phyloP scores from a whole-genome alignment of 2,113 vertebrate genomes.

The Callospermophilus lateralis region DNA sequence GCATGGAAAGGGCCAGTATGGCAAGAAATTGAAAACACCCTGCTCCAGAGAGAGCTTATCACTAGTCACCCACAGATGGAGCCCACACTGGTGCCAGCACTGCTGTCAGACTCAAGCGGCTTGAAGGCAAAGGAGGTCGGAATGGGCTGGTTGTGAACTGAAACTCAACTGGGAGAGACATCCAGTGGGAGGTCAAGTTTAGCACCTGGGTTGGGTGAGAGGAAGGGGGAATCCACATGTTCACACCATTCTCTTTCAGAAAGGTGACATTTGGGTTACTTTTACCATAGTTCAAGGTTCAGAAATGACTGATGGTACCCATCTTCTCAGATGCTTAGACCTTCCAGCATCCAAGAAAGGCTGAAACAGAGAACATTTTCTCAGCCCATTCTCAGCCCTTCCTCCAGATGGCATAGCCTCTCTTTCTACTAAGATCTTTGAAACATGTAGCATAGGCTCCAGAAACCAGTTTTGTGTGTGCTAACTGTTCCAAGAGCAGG shows the following conservation, averaged over 20 bases:
- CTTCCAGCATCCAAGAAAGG: not conserved
- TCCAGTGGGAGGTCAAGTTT: not conserved
- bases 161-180: not conserved
- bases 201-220: not conserved
- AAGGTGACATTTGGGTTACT: not conserved
- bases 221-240: fast-evolving
- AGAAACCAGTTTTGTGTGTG: not conserved
- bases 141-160: not conserved
- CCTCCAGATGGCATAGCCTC: not conserved
- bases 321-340: not conserved
- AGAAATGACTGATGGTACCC: not conserved
- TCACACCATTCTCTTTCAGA: not conserved
- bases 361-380: not conserved
- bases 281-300: not conserved
- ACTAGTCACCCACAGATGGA: not conserved
- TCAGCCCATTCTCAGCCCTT: not conserved
- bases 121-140: not conserved
- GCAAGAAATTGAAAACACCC: not conserved
- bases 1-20: fast-evolving
- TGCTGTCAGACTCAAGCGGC: not conserved
- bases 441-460: not conserved
- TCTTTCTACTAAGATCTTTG: not conserved
- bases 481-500: not conserved
- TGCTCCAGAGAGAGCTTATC: not conserved
- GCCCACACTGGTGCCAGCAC: not conserved